Evolutionary conservation across 30 jellyfish, hydroid and myxozoan species (phyloP).

Genomic region (Hydra vulgaris): DNA sequence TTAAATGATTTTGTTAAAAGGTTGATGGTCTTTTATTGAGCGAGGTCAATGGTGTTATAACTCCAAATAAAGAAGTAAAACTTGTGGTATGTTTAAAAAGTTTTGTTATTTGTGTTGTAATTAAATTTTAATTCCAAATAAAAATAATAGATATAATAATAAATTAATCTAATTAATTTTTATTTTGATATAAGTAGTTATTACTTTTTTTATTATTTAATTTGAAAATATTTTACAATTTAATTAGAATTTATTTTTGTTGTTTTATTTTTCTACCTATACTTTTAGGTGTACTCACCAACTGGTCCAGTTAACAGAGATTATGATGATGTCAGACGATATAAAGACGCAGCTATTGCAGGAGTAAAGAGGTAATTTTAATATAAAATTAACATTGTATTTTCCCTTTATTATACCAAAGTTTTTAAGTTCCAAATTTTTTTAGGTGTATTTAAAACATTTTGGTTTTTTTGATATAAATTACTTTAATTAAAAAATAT

Average conservation of each 20-base stretch:
- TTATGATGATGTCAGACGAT: conserved; percentile 82
- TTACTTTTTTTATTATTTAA: no score
- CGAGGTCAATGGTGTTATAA: background rate
- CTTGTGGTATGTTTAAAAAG: background rate
- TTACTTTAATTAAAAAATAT: background rate
- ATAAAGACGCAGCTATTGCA: conserved; percentile 65
- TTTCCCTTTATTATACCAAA: background rate
- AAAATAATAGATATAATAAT: no score
- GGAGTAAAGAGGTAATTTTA: conserved; percentile 52
- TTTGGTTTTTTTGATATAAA: no score
- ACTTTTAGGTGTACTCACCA: conserved; percentile 60
- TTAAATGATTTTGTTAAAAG: no score
- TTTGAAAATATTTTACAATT: no score
- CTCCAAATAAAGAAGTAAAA: background rate
- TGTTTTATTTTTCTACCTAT: background rate
- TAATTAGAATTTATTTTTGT: no score
- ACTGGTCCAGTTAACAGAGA: conserved; percentile 93
- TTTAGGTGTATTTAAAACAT: background rate
- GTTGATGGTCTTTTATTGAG: background rate
- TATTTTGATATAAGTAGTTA: background rate
- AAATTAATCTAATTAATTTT: no score
- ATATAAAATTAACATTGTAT: no score
- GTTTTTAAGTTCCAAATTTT: background rate
- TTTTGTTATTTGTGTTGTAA: no score
- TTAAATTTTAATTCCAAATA: no score